Evolutionary conservation across 2,113 vertebrate genomes (phyloP).

Genomic region (Hippopotamus amphibius): DNA sequence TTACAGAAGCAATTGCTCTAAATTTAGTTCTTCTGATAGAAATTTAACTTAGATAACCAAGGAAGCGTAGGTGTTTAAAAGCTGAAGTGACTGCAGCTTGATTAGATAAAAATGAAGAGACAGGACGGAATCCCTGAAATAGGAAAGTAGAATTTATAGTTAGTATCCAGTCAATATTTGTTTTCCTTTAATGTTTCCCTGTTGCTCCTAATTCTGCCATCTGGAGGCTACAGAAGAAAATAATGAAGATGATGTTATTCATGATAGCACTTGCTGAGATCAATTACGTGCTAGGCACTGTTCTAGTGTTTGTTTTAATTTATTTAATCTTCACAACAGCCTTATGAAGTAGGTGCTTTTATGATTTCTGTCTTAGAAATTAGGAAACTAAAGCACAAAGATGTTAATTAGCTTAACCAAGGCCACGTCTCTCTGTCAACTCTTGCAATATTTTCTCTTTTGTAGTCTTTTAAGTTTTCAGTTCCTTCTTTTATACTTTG

Average conservation of each 20-base stretch:
- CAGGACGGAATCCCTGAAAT: not conserved
- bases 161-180: not conserved
- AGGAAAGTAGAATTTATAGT: not conserved
- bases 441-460: not conserved
- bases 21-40: not conserved
- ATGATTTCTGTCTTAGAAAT: not conserved
- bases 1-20: not conserved
- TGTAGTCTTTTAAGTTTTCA: not conserved
- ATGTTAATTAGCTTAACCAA: not conserved
- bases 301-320: not conserved
- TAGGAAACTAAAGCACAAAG: not conserved
- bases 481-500: not conserved
- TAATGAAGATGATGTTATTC: not conserved
- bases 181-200: not conserved
- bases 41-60: not conserved
- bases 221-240: not conserved
- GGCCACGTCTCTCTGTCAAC: not conserved
- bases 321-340: not conserved
- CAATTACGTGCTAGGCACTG: not conserved
- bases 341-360: not conserved
- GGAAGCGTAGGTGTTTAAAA: not conserved
- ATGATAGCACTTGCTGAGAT: not conserved
- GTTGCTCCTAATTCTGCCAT: not conserved
- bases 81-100: not conserved
- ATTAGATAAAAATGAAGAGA: not conserved